Conservation (phyloP, 2,797 vertebrate genomes). For the Hipposideros larvatus region DNA sequence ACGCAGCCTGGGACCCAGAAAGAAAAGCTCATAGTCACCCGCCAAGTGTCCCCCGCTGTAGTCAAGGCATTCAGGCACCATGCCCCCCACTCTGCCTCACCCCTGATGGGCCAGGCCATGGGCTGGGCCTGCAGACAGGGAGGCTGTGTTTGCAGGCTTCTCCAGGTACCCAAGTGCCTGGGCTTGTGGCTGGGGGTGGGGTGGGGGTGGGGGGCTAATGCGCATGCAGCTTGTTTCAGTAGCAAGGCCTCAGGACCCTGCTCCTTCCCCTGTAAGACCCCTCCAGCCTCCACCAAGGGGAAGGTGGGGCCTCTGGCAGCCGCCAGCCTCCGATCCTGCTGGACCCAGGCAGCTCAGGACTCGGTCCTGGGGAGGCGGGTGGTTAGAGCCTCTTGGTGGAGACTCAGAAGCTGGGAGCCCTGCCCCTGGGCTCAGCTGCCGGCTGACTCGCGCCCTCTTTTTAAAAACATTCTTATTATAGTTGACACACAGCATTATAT, state of each 20-base stretch:
- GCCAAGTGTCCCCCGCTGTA: neutral
- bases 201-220: constrained; percentile 23
- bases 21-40: neutral
- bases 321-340: neutral
- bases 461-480: no score
- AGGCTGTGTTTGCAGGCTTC: no score
- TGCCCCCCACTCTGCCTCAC: neutral
- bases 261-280: neutral
- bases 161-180: constrained; percentile 38
- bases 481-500: neutral
- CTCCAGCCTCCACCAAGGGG: neutral
- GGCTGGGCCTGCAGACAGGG: no score
- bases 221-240: constrained; percentile 31
- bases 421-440: neutral
- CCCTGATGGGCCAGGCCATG: neutral
- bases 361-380: neutral
- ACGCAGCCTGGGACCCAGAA: neutral
- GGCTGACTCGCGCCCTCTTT: neutral
- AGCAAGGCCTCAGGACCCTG: neutral
- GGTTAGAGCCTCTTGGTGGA: neutral
- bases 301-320: no score
- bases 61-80: neutral
- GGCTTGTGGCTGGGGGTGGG: neutral
- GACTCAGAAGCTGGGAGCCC: neutral
- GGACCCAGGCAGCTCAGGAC: neutral